Conservation (phyloP, 2,888 invertebrate species). For the Tanypteryx hageni region DNA sequence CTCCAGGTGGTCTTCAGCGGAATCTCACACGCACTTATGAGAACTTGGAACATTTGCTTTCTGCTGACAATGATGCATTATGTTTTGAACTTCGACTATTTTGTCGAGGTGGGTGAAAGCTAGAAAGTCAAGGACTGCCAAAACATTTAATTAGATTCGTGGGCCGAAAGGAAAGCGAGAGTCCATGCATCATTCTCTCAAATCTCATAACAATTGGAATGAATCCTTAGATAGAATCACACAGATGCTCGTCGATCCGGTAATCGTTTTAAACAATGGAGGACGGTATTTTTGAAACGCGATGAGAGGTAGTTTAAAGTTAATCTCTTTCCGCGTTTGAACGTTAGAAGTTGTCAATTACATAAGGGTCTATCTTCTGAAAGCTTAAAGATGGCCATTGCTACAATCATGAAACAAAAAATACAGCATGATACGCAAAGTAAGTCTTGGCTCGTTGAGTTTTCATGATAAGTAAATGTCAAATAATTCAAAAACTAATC, state of each 20-base stretch:
- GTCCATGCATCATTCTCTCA: neutral
- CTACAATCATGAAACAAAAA: no score
- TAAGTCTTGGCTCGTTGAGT: no score
- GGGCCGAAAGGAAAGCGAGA: constrained; percentile 7
- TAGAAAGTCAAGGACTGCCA: neutral
- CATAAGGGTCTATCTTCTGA: no score
- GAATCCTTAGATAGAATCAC: neutral
- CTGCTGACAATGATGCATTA: neutral
- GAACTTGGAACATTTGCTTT: neutral
- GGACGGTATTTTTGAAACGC: neutral
- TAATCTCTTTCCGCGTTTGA: no score
- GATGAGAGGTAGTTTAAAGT: no score
- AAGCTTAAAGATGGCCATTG: no score
- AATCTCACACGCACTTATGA: neutral
- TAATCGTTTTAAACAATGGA: neutral
- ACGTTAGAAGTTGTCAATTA: no score
- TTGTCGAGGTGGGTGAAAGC: neutral
- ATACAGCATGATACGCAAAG: no score
- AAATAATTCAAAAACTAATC: no score
- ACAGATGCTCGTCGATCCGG: neutral
- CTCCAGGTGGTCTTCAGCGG: neutral
- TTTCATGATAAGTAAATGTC: no score
- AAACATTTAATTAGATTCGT: constrained; percentile 19
- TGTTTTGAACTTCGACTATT: constrained; percentile 7
- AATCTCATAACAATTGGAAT: constrained; percentile 28